Conservation (phyloP, 2,113 vertebrate genomes). For the Pipa parva region DNA sequence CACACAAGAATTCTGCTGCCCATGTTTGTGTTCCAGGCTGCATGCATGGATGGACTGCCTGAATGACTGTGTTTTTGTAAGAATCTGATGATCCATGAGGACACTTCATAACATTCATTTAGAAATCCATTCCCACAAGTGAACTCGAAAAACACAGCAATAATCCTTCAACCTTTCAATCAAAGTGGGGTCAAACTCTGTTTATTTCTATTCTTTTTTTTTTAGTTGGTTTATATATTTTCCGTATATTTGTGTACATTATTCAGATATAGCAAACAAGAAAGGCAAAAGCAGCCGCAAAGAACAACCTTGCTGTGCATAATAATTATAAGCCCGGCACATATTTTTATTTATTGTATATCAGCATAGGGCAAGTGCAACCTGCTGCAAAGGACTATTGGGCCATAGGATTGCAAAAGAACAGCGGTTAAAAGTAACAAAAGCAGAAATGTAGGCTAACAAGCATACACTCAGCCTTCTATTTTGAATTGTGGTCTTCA, state of each 20-base stretch:
- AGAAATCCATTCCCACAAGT: constrained; percentile 11
- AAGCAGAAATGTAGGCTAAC: too few relatives aligned
- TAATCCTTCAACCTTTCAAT: not conserved
- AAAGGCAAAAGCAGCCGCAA: too few relatives aligned
- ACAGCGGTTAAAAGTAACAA: too few relatives aligned
- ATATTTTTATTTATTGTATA: too few relatives aligned
- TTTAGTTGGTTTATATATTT: not conserved
- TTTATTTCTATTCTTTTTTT: not conserved
- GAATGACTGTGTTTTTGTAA: constrained; percentile 25
- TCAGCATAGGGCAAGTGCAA: too few relatives aligned
- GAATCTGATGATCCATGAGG: constrained; percentile 18
- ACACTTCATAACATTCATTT: constrained; percentile 15
- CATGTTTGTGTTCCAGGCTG: constrained; percentile 27
- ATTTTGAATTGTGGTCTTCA: too few relatives aligned
- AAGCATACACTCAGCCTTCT: too few relatives aligned
- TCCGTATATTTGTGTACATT: not conserved
- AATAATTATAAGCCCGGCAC: too few relatives aligned
- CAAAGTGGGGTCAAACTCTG: not conserved
- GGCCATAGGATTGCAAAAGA: too few relatives aligned
- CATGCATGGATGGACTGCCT: constrained; percentile 22
- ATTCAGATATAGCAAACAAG: too few relatives aligned
- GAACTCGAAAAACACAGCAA: not conserved
- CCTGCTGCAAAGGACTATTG: too few relatives aligned
- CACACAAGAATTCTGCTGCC: not conserved
- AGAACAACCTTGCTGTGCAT: too few relatives aligned